These are phyloP conservation scores for Ptilonorhynchus violaceus DNA, from an alignment of 2,113 vertebrate genomes.

Conservation along the genomic window DNA sequence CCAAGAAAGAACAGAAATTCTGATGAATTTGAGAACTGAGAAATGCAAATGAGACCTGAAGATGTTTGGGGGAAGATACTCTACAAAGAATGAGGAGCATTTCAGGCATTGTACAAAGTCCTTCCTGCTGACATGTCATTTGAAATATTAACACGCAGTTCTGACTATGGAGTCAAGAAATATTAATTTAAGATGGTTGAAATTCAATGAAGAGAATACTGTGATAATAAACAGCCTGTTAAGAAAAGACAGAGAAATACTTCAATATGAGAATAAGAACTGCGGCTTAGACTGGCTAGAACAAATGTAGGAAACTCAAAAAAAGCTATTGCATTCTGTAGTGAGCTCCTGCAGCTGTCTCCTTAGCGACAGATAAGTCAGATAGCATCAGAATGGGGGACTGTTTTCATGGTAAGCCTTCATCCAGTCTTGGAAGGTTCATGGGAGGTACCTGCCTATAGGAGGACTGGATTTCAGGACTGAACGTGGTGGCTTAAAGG, in stretches of 20 bases:
- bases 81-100: neutral
- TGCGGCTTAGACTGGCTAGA: neutral
- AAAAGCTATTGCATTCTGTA: neutral
- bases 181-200: neutral
- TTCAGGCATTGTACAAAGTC: neutral
- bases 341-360: neutral
- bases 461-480: neutral
- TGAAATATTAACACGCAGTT: neutral
- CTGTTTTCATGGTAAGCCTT: neutral
- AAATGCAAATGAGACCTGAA: neutral
- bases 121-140: neutral
- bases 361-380: neutral
- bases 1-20: neutral
- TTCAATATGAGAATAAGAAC: neutral
- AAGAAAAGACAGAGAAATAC: neutral
- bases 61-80: neutral
- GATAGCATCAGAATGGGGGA: neutral
- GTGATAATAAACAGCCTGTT: neutral
- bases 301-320: neutral
- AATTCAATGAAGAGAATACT: neutral
- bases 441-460: neutral
- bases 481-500: neutral
- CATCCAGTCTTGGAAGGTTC: neutral
- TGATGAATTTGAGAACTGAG: too few species aligned
- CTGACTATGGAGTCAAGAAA: neutral